Evolutionary conservation across 1,140 invertebrate genomes (phyloP).

Genomic region (Phthorimaea operculella): DNA sequence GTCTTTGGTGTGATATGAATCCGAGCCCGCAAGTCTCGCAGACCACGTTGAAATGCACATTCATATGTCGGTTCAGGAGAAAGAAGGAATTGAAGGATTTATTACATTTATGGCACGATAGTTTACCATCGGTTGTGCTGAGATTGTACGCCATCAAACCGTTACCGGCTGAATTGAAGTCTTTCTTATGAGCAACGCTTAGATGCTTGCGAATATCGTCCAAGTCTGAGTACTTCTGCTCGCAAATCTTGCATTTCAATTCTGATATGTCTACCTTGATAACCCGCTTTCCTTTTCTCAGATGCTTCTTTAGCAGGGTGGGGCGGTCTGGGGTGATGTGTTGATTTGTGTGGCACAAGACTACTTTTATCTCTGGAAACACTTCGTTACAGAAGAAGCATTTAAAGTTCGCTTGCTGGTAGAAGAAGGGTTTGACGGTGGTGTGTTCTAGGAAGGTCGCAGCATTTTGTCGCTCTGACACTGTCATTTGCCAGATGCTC

Average conservation of each 20-base stretch:
- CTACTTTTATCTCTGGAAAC: slow-evolving; percentile 48
- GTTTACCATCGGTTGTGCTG: slow-evolving; percentile 34
- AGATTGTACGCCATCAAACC: slow-evolving; percentile 55
- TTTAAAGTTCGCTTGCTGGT: slow-evolving; percentile 58
- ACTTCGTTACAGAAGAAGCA: slow-evolving; percentile 59
- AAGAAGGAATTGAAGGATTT: slow-evolving; percentile 57
- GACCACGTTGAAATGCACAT: slow-evolving; percentile 51
- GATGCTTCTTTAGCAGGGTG: slow-evolving; percentile 39
- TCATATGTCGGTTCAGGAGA: slow-evolving; percentile 56
- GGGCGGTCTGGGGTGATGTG: slow-evolving; percentile 41
- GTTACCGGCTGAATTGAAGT: slow-evolving; percentile 52
- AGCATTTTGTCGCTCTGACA: slow-evolving; percentile 54
- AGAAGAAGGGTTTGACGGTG: slow-evolving; percentile 54
- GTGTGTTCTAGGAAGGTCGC: slow-evolving; percentile 50
- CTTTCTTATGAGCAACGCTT: slow-evolving; percentile 35
- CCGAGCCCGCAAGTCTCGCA: slow-evolving; percentile 62
- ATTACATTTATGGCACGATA: slow-evolving; percentile 48
- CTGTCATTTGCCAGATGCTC: slow-evolving; percentile 62
- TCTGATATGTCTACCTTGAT: slow-evolving; percentile 58
- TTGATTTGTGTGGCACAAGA: slow-evolving; percentile 38
- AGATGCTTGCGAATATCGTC: slow-evolving; percentile 51
- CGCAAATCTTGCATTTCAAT: slow-evolving; percentile 49
- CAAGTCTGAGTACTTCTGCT: slow-evolving; percentile 43
- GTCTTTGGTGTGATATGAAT: slow-evolving; percentile 55
- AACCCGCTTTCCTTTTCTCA: slow-evolving; percentile 54